phyloP scores from a whole-genome alignment of 37 sponge, comb jelly and placozoan species.

The Bolinopsis microptera region DNA sequence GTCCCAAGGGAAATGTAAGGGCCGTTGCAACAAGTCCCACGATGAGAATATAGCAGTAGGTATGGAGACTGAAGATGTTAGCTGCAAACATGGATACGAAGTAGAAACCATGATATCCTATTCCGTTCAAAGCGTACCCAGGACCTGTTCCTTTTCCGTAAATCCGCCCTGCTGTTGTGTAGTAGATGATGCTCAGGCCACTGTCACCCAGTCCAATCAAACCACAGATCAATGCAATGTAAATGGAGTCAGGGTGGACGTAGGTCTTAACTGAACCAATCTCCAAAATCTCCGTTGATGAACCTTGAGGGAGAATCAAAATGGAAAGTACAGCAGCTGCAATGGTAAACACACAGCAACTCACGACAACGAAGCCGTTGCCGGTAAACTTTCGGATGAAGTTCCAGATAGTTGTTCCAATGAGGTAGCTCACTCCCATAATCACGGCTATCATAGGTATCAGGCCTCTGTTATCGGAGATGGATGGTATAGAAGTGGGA shows the following conservation, averaged over 20 bases:
- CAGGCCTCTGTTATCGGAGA: background rate
- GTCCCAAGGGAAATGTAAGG: background rate
- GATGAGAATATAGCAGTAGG: background rate
- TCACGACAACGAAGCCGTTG: background rate
- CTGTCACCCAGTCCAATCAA: background rate
- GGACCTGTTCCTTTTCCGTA: background rate
- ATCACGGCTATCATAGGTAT: background rate
- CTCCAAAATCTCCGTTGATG: background rate
- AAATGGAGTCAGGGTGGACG: background rate
- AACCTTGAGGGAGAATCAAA: background rate
- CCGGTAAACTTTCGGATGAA: background rate
- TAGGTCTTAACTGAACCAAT: background rate
- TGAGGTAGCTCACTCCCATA: background rate
- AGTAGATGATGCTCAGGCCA: constrained; percentile 10
- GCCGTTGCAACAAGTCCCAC: background rate
- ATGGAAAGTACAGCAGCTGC: background rate
- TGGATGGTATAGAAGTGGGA: background rate
- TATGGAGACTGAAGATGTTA: background rate
- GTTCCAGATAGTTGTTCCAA: background rate
- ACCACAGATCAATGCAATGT: background rate
- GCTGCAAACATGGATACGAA: background rate
- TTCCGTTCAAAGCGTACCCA: background rate
- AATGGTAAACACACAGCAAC: background rate
- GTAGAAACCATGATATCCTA: background rate
- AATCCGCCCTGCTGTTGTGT: background rate